These are phyloP conservation scores for Semicossyphus pulcher DNA, from an alignment of 2,113 vertebrate species.

Conservation along the genomic window DNA sequence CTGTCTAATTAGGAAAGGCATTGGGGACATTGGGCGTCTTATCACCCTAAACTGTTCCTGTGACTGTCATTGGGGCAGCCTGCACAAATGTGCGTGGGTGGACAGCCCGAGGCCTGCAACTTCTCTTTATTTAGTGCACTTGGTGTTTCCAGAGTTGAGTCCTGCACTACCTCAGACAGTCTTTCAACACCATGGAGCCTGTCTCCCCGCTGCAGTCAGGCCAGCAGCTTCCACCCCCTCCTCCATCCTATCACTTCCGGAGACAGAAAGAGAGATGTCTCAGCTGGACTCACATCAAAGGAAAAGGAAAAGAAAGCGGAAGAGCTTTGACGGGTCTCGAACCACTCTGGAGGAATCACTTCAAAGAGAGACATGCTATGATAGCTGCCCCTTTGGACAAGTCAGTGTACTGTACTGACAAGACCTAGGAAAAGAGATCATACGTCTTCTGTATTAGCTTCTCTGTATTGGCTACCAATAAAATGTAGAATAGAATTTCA, in stretches of 20 bases:
- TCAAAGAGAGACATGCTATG: conserved; percentile 57
- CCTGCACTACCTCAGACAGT: conserved; percentile 71
- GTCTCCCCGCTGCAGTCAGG: conserved; percentile 32
- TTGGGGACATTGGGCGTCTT: conserved; percentile 36
- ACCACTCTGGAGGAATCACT: conserved; percentile 31
- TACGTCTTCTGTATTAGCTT: no score
- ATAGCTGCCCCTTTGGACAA: conserved; percentile 31
- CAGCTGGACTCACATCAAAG: conserved; percentile 66
- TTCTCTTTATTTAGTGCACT: conserved; percentile 56
- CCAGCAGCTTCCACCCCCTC: conserved; percentile 44
- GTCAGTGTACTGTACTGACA: not conserved
- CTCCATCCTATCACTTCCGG: conserved; percentile 70
- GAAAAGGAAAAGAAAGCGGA: conserved; percentile 45
- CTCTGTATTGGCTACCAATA: no score
- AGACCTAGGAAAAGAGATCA: no score
- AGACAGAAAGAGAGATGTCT: conserved; percentile 62
- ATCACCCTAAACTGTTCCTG: conserved; percentile 50
- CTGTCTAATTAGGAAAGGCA: conserved; percentile 40
- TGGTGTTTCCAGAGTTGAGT: conserved; percentile 53
- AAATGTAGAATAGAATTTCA: no score
- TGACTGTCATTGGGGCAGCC: conserved; percentile 37
- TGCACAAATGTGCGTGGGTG: conserved; percentile 46
- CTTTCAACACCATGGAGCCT: conserved; percentile 72
- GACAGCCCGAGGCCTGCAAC: conserved; percentile 59
- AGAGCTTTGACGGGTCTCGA: conserved; percentile 33